Base-by-base conservation (phyloP, 2,888 invertebrate genomes). In the Tenthredo mesomela region DNA sequence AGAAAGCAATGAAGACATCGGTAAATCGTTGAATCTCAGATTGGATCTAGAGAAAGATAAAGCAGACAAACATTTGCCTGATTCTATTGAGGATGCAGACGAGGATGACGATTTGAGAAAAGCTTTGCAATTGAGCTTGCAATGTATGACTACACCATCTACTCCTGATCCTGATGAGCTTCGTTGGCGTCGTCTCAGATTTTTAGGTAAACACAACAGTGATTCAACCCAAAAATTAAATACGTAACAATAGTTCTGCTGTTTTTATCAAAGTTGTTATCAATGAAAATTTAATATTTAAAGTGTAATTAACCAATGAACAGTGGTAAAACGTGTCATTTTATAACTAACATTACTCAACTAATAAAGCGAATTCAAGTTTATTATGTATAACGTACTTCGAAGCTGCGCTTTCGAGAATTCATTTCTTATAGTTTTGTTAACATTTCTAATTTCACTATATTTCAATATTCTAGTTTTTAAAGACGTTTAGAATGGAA, bases 91-190 rank as follows among this genome's bases (percentile, higher is more conserved):
- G 40, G 90, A 91, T 12, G 88, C 89, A 2, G 93, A 92, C 40
- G 89, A 90, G 10, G 92, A 93, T 29, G 92, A 93, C 43, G 94
- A 95, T 58, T 90, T 95, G 73, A 93, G 94, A 86, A 93, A 92
- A 87, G 95, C 95, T 1, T 88, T 95, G 29, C 92, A 93, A 87
- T 89, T 95, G 85, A 95, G 95, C 89, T 90, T 95, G 85, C 93
- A 93, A 86, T 93, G 93, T 71, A 91, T 92, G 6, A 91, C 92
- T 5, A 90, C 92, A 47, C 93, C 93, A 18, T 89, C 92, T 12
- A 93, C 92, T 3, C 92, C 92, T 7, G 93, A 93, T 86, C 91
- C 90, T 2, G 93, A 93, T 50, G 92, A 93, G 80, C 77, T 92
- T 6, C 92, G 91, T 54, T 93, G 92, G 89, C 89, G 90, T 75